These are phyloP conservation scores for Balanococcus diminutus DNA, from an alignment of 2,888 invertebrate genomes.

Conservation along the genomic window DNA sequence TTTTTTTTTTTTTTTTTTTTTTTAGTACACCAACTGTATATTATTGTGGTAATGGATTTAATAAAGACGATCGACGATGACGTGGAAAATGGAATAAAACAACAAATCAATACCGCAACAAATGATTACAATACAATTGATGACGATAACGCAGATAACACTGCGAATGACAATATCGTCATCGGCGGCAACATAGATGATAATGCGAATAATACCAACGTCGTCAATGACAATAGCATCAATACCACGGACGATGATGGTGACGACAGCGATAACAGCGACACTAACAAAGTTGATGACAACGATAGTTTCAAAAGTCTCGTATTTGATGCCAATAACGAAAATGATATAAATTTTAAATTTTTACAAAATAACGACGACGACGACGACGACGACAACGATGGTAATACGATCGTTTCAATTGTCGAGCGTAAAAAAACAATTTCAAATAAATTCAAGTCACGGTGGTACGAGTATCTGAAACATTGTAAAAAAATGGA, in stretches of 20 bases:
- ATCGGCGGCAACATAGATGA: background rate
- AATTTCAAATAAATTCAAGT: too few relatives aligned
- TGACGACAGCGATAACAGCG: background rate
- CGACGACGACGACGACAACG: background rate
- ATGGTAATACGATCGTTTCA: background rate
- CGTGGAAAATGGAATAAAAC: too few relatives aligned
- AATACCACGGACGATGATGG: background rate
- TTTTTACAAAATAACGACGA: background rate
- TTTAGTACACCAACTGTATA: too few relatives aligned
- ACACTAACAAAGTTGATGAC: background rate
- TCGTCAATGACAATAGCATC: background rate
- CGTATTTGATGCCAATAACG: background rate
- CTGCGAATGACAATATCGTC: background rate
- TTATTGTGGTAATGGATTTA: too few relatives aligned
- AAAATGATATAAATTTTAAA: too few relatives aligned
- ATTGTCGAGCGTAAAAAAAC: too few relatives aligned
- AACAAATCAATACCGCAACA: too few relatives aligned
- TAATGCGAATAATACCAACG: background rate
- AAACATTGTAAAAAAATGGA: too few relatives aligned
- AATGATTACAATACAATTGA: background rate
- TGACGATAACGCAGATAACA: background rate
- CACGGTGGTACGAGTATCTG: too few relatives aligned
- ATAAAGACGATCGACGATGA: too few relatives aligned
- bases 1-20: too few relatives aligned
- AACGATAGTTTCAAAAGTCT: background rate